phyloP scores from a whole-genome alignment of 2,113 vertebrate species.

The Cettia cetti region DNA sequence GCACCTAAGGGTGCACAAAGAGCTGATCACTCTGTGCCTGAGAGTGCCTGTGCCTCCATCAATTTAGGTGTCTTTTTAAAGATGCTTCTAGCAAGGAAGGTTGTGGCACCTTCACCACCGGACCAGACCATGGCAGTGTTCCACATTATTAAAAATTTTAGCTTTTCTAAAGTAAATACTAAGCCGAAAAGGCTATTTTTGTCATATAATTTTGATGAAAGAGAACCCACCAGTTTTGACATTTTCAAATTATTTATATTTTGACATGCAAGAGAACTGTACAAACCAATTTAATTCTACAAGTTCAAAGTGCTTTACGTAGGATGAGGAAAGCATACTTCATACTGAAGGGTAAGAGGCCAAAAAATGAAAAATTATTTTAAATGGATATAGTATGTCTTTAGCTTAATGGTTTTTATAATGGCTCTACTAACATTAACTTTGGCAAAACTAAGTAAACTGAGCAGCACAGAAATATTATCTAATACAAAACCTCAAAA shows the following conservation, averaged over 20 bases:
- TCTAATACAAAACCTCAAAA: neutral
- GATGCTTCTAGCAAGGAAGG: too few species aligned
- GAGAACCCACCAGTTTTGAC: neutral
- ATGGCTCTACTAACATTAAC: neutral
- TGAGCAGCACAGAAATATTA: neutral
- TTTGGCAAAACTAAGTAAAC: neutral
- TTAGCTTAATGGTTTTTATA: neutral
- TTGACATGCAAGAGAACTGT: neutral
- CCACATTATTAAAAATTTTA: neutral
- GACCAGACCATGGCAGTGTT: neutral
- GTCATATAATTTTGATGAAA: neutral
- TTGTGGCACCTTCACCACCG: too few species aligned
- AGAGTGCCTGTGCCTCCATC: too few species aligned
- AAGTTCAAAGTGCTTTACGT: conserved; percentile 8
- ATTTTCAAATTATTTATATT: conserved; percentile 24
- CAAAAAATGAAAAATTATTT: neutral
- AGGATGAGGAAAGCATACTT: neutral
- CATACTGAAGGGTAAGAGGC: neutral
- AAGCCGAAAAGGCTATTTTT: neutral
- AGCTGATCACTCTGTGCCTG: too few species aligned
- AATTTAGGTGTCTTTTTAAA: too few species aligned
- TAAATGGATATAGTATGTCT: neutral
- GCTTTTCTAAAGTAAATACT: neutral
- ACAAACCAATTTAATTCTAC: conserved; percentile 18
- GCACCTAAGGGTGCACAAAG: too few species aligned